Evolutionary conservation across 2,113 vertebrate species (phyloP).

Genomic region (Trematocara macrostoma): DNA sequence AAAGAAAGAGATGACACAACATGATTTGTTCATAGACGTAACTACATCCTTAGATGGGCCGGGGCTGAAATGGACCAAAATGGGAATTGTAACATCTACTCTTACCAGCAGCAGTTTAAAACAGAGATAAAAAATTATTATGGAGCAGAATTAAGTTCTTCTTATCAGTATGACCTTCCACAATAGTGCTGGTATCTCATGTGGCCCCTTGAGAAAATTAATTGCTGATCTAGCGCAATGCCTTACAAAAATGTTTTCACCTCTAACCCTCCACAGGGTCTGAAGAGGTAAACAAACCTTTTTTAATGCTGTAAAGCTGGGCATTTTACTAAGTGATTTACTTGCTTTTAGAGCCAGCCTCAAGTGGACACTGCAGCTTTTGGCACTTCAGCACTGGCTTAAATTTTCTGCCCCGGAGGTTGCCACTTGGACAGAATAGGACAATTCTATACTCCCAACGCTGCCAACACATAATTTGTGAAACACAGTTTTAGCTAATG

Average conservation of each 20-base stretch:
- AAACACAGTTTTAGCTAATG: not conserved
- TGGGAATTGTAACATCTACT: not conserved
- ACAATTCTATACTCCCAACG: not conserved
- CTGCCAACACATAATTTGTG: not conserved
- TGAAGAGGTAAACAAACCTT: not conserved
- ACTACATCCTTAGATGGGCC: not conserved
- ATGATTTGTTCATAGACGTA: not conserved
- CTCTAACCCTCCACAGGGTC: not conserved
- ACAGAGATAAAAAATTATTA: not conserved
- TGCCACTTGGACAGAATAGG: not conserved
- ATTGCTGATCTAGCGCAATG: not conserved
- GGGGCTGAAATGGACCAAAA: not conserved
- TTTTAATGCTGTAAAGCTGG: not conserved
- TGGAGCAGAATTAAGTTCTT: not conserved
- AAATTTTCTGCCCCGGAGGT: not conserved
- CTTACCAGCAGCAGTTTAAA: not conserved
- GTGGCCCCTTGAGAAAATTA: not conserved
- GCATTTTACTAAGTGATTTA: not conserved
- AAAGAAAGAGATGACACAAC: not conserved
- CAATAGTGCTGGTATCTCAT: not conserved
- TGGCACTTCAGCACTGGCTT: not conserved
- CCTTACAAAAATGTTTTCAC: not conserved
- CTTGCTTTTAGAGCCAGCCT: not conserved
- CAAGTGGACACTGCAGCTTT: not conserved
- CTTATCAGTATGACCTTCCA: not conserved